A percentile compares a stretch with the other conserved stretches of the same genome.
Evolutionary conservation across 2,113 vertebrate genomes (phyloP).

Genomic region (Phaethon lepturus): DNA sequence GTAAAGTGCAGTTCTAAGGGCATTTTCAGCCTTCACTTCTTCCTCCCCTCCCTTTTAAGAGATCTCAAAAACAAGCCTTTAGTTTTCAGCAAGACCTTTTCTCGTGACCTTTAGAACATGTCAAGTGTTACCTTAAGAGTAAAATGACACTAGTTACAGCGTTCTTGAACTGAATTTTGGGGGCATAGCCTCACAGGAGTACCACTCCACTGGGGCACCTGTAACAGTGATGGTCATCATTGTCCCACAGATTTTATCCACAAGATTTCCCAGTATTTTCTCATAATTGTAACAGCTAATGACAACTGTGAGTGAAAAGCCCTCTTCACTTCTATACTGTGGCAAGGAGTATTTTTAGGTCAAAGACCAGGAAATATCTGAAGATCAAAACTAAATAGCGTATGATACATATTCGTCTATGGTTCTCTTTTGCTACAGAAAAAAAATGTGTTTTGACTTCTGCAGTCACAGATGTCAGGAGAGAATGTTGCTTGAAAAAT

Average conservation of each 20-base stretch:
- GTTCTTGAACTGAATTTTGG: not conserved
- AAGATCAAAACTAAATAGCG: not conserved
- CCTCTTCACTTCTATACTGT: not conserved
- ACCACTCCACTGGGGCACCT: not conserved
- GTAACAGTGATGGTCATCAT: no score
- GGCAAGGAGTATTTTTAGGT: not conserved
- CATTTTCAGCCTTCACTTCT: not conserved
- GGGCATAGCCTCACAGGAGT: not conserved
- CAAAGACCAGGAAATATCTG: not conserved
- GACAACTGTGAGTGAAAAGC: not conserved
- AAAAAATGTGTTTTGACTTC: not conserved
- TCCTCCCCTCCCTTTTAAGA: not conserved
- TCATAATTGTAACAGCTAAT: not conserved
- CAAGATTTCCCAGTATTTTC: not conserved
- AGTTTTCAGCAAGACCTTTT: not conserved
- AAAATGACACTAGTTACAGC: not conserved
- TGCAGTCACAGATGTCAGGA: not conserved
- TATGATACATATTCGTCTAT: not conserved
- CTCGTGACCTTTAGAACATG: not conserved
- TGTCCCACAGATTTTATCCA: not conserved
- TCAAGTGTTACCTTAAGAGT: not conserved
- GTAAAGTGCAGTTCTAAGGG: not conserved
- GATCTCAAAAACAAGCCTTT: not conserved
- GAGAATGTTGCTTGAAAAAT: not conserved
- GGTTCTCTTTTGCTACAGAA: not conserved